These are phyloP conservation scores for Myotis lucifugus DNA, from an alignment of 2,113 vertebrate species.

Conservation along the genomic window DNA sequence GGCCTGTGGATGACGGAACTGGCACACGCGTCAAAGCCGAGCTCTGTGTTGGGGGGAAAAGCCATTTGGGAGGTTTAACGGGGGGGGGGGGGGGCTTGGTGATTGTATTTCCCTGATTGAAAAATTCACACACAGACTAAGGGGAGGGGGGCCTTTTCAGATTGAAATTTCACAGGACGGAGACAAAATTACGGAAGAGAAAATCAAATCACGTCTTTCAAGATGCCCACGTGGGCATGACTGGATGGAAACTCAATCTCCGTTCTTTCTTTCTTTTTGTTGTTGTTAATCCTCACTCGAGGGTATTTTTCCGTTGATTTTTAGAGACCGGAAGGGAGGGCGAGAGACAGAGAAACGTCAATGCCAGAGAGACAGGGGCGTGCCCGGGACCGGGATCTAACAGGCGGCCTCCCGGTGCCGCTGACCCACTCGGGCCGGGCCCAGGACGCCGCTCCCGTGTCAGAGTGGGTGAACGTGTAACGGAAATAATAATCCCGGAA, in stretches of 20 bases:
- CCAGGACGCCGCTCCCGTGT: neutral
- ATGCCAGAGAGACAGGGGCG: too few species aligned
- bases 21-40: accelerated
- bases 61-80: neutral
- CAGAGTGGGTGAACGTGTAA: neutral
- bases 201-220: neutral
- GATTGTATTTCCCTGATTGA: neutral
- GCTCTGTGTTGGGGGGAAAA: neutral
- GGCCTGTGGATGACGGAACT: neutral
- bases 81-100: neutral
- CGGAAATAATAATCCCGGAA: neutral
- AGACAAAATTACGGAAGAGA: neutral
- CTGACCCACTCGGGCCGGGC: too few species aligned
- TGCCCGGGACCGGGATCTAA: too few species aligned
- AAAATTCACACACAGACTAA: neutral
- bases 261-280: neutral
- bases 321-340: neutral
- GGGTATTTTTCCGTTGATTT: neutral
- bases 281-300: too few species aligned
- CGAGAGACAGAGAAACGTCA: neutral
- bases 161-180: neutral
- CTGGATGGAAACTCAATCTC: neutral
- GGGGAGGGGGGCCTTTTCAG: neutral
- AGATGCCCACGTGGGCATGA: neutral
- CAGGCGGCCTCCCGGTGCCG: too few species aligned